Evolutionary conservation across 2,797 vertebrate genomes (phyloP).

Genomic region (Natrix natrix): DNA sequence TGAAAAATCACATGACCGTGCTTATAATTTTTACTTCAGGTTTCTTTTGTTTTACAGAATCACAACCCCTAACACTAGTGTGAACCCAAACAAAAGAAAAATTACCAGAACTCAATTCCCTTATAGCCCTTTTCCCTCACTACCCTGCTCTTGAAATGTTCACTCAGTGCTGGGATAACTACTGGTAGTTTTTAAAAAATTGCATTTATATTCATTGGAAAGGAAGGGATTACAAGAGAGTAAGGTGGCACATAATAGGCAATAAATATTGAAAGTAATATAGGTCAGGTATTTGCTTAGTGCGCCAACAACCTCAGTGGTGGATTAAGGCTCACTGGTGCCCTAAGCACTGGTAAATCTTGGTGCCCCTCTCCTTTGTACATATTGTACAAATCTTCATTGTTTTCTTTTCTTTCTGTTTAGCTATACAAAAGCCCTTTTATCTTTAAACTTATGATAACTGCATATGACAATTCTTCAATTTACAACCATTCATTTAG

Average conservation of each 20-base stretch:
- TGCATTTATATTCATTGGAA: not conserved
- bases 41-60: too few relatives aligned
- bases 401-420: too few relatives aligned
- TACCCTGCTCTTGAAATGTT: not conserved
- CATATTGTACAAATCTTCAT: too few relatives aligned
- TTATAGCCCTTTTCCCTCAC: not conserved
- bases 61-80: too few relatives aligned
- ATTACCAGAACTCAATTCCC: not conserved
- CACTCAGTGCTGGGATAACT: not conserved
- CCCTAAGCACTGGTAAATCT: too few relatives aligned
- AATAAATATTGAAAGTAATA: not conserved
- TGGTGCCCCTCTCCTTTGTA: too few relatives aligned
- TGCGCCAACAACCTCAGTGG: not conserved
- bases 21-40: too few relatives aligned
- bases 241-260: not conserved
- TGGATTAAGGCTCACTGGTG: too few relatives aligned
- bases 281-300: not conserved
- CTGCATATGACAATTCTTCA: not conserved
- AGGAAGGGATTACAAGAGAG: not conserved
- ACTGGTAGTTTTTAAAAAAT: not conserved
- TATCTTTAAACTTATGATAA: not conserved
- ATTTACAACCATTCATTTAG: too few relatives aligned
- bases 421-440: not conserved
- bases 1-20: too few relatives aligned
- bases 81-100: too few relatives aligned